Evolutionary conservation across 2,113 vertebrate genomes (phyloP), one percentile per base, ranked within the genome.

Genomic region (Talpa occidentalis): DNA sequence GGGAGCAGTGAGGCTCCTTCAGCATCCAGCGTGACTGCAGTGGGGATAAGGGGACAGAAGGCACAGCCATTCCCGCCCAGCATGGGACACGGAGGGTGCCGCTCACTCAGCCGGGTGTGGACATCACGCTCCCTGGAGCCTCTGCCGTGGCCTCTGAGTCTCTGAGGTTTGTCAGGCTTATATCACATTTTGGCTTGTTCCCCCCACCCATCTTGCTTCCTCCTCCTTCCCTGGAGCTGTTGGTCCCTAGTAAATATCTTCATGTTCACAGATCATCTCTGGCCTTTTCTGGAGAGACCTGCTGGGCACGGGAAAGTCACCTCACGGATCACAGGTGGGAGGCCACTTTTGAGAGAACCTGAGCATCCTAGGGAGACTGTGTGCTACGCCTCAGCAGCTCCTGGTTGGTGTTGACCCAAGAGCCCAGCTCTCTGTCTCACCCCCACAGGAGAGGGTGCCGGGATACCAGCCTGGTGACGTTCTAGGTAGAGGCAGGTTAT

Each of bases 41-140:
- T 66, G 47, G 32, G 35, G 19, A 44, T 32, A 62, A 44, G 21
- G 56, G 10, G 35, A 21, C 8, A 10, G 3, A 17, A 42, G 42
- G 30, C 32, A 60, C 10, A 49, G 32, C 19, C 85, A 32, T 6
- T 28, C 49, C 35, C 8, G 15, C 35, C 72, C 35, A 22, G 24
- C 2, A 11, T 9, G 19, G 10, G 35, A 2, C 19, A 7, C 30
- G 11, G 32, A 21, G 1, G 0, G 40, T 7, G 28, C 16, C 26
- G 16, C 21, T 42, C 11, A 7, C 44, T 16, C 30, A n/a, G 64
- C 11, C 64, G 6, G 32, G 15, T 15, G 5, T 5, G 16, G 16
- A 15, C 49, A 52, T 52, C 49, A 52, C 16, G 5, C 47, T 49
- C 44, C 47, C 49, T 17, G 49, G 49, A 52, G 49, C 49, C 49